A percentile compares a stretch with the other conserved stretches of the same genome.
These are phyloP conservation scores for Campoplex nolae DNA, from an alignment of 2,888 invertebrate species.

Conservation along the genomic window DNA sequence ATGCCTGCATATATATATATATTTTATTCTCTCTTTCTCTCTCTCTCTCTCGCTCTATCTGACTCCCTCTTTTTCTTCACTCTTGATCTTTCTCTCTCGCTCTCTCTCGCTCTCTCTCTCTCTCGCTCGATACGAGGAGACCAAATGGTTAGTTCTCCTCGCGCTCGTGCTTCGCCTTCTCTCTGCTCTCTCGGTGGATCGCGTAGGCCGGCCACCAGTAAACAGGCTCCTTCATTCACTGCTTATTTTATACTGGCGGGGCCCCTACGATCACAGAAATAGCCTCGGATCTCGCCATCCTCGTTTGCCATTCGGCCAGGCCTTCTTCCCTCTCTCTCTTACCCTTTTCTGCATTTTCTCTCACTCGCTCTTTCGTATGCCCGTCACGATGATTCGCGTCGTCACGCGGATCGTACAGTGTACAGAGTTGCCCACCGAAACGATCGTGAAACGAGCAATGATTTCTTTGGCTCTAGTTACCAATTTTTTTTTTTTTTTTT, in stretches of 20 bases:
- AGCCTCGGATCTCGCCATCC: conserved; percentile 77
- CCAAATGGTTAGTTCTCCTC: conserved; percentile 57
- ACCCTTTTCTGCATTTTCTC: conserved; percentile 27
- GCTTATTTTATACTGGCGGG: conserved; percentile 82
- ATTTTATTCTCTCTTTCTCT: conserved; percentile 20
- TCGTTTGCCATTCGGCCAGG: conserved; percentile 66
- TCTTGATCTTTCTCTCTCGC: neutral
- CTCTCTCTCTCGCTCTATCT: conserved; percentile 9
- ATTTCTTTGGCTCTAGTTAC: conserved; percentile 46
- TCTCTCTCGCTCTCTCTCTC: conserved; percentile 66
- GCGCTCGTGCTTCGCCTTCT: conserved; percentile 55
- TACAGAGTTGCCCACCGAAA: conserved; percentile 54
- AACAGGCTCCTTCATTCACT: conserved; percentile 84
- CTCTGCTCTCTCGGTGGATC: conserved; percentile 75
- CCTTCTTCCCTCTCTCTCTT: conserved; percentile 48
- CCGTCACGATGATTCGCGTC: conserved; percentile 66
- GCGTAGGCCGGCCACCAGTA: conserved; percentile 83
- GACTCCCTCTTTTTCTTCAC: too few relatives aligned
- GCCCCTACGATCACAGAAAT: conserved; percentile 83
- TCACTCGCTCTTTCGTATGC: conserved; percentile 28
- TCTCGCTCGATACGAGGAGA: conserved; percentile 43
- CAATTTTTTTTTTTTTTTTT: conserved; percentile 33
- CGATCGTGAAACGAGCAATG: conserved; percentile 56
- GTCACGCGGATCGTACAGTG: conserved; percentile 62
- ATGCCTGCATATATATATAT: conserved; percentile 8